These are phyloP conservation scores for Himalopsyche kuldschensis DNA, from an alignment of 2,888 invertebrate genomes.

Conservation along the genomic window DNA sequence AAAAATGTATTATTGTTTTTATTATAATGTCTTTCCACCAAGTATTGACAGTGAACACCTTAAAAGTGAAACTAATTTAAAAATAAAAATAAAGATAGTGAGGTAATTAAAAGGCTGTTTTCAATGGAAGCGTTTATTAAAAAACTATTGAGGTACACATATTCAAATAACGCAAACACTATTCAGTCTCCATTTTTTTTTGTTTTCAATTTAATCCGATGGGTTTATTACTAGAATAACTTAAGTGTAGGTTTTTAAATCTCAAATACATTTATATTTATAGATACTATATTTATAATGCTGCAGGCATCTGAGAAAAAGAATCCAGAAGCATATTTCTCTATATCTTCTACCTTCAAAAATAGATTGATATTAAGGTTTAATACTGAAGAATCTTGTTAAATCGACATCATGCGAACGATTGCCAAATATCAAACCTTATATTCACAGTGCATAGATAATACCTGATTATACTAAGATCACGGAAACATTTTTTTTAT, in stretches of 20 bases:
- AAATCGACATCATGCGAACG: neutral
- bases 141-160: neutral
- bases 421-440: neutral
- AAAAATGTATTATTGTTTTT: too few relatives aligned
- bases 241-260: neutral
- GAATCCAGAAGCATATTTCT: neutral
- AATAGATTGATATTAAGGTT: neutral
- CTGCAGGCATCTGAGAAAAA: neutral
- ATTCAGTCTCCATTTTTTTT: neutral
- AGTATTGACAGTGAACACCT: too few relatives aligned
- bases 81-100: too few relatives aligned
- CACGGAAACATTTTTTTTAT: neutral
- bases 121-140: neutral
- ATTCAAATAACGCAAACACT: neutral
- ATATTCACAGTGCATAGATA: neutral
- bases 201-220: neutral
- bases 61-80: too few relatives aligned
- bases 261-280: neutral
- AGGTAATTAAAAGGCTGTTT: neutral
- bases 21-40: too few relatives aligned
- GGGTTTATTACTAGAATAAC: neutral
- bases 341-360: neutral
- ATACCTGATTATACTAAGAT: neutral
- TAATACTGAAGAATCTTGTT: neutral
- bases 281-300: neutral